These are phyloP conservation scores for Zygothrica quintamaculata DNA, from an alignment of 2,888 invertebrate species.

Conservation along the genomic window DNA sequence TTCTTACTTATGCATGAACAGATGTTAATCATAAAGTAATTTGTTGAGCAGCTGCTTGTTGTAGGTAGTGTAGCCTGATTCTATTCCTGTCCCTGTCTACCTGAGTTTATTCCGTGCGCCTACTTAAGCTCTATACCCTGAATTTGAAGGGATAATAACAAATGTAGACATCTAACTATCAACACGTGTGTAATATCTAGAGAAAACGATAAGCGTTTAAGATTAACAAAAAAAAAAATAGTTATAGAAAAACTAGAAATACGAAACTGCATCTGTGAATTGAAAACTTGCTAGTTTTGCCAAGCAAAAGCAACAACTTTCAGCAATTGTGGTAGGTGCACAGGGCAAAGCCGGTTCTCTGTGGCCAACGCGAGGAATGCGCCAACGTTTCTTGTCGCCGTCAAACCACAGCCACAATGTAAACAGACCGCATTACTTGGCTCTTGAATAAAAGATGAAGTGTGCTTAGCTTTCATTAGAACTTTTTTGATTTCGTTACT, in stretches of 20 bases:
- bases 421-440: constrained; percentile 49
- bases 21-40: constrained; percentile 54
- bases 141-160: constrained; percentile 7
- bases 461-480: constrained; percentile 33
- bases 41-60: constrained; percentile 16
- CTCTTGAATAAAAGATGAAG: constrained; percentile 27
- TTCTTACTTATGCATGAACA: constrained; percentile 29
- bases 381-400: constrained; percentile 10
- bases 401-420: constrained; percentile 20
- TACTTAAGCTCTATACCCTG: constrained; percentile 49
- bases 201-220: constrained; percentile 54
- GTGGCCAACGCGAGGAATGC: constrained; percentile 52
- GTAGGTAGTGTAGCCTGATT: constrained; percentile 52
- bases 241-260: neutral
- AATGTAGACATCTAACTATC: constrained; percentile 27
- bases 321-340: constrained; percentile 59
- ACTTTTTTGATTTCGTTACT: constrained; percentile 43
- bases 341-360: constrained; percentile 59
- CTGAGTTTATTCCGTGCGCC: constrained; percentile 4
- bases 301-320: constrained; percentile 29
- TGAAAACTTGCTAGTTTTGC: constrained; percentile 27
- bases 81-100: constrained; percentile 2
- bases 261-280: constrained; percentile 59
- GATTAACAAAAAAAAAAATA: constrained; percentile 21
- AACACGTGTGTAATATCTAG: constrained; percentile 36